Conservation (phyloP, 2,113 vertebrate genomes). For the Pluvialis apricaria region DNA sequence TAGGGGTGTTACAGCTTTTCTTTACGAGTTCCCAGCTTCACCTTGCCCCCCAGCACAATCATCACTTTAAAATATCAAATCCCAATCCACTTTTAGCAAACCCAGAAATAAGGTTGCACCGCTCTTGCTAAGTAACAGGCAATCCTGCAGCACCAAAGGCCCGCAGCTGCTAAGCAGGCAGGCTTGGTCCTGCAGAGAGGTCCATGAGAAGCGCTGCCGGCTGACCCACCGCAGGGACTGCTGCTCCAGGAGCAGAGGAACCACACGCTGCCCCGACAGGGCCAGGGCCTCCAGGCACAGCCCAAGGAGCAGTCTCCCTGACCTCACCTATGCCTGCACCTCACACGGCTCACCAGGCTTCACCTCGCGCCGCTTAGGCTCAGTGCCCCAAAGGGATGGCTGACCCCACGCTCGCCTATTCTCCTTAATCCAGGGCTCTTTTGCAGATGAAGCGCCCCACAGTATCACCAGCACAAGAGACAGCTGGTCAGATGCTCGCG, state of each 20-base stretch:
- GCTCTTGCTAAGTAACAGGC: neutral
- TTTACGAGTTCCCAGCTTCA: neutral
- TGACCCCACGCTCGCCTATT: accelerated
- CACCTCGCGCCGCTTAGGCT: neutral
- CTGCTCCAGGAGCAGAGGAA: neutral
- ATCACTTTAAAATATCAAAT: neutral
- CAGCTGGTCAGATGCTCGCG: neutral
- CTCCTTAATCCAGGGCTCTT: neutral
- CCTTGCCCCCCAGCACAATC: neutral
- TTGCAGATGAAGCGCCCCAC: accelerated
- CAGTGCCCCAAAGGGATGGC: neutral
- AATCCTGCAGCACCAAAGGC: neutral
- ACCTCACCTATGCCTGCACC: neutral
- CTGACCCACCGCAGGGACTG: neutral
- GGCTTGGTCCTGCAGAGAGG: too few species aligned
- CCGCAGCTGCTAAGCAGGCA: neutral
- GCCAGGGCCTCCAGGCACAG: neutral
- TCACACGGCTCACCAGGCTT: neutral
- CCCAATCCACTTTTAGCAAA: neutral
- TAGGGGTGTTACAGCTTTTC: neutral
- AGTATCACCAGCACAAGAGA: neutral
- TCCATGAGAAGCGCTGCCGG: neutral
- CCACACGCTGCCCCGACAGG: accelerated
- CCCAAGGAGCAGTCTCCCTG: neutral
- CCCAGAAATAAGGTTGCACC: neutral